Base-by-base conservation (phyloP, 2,888 invertebrate species). In the Lissocephala sabroskyi region DNA sequence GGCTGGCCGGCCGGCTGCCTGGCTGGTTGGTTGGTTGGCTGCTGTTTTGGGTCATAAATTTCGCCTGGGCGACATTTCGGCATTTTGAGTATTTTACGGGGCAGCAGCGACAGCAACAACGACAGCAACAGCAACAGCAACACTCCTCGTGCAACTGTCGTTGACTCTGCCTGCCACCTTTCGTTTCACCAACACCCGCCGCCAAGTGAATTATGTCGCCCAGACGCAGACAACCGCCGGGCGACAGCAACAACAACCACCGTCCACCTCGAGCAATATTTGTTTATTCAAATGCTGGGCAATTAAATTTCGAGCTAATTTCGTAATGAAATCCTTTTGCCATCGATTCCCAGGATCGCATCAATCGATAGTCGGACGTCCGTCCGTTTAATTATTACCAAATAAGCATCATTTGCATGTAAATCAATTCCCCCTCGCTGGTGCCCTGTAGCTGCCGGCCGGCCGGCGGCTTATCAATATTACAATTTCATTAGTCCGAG, bases 41-140 rank as follows among this genome's bases (percentile, higher is more conserved):
- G 67, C 51, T 55, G 61, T 65, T 70, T 62, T 57, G 66, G 78
- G 71, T 66, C 78, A 79, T 74, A 74, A 74, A 74, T 74, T 70
- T 79, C 47, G 44, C 54, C 44, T 49, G 49, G 54, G 61, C 75
- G 77, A 79, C 79, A 78, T 73, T 71, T 73, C 55, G 79, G 77
- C 66, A 77, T 79, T 65, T 76, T 74, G 61, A 41, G 41, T 41
- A 50, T 50, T 50, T 1, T 50, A 41, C 41, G 40, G 41, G 41
- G 41, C 44, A 10, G n/a, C 11, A 18, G 28, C 28, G 29, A 17
- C 2, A 29, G 10, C 29, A 28, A 28, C 16, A 28, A 29, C 13
- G 16, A 16, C 5, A 13, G 16, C 35, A 35, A 35, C 35, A 40
- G 16, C 40, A 23, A 3, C 35, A 35, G 9, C 35, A 35, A 16